Evolutionary conservation across 2,797 vertebrate genomes (phyloP).

Genomic region (Hyperoplus lanceolatus): DNA sequence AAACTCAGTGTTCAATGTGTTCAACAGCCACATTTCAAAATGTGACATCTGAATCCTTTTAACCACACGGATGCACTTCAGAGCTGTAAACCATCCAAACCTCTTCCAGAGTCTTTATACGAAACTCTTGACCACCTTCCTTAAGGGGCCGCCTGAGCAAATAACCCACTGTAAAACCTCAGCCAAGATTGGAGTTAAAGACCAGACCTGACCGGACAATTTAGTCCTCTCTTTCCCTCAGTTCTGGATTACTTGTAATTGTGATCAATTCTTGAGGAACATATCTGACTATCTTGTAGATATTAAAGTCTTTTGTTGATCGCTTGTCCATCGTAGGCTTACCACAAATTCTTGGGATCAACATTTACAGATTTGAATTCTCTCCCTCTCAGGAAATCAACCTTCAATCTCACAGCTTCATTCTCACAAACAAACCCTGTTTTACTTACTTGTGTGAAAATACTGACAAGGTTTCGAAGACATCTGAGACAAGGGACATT

Average conservation of each 20-base stretch:
- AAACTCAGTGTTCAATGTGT: background rate
- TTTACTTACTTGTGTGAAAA: background rate
- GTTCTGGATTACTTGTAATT: conserved; percentile 13
- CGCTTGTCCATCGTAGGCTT: background rate
- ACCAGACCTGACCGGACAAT: background rate
- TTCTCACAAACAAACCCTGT: background rate
- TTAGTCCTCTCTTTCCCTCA: background rate
- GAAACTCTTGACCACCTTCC: conserved; percentile 35
- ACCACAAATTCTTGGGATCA: background rate
- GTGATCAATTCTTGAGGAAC: background rate
- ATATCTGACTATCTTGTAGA: background rate
- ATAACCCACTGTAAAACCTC: conserved; percentile 38
- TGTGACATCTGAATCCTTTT: conserved; percentile 15
- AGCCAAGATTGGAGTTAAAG: conserved; percentile 3
- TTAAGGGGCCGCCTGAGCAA: conserved; percentile 32
- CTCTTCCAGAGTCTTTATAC: conserved; percentile 37
- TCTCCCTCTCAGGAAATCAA: background rate
- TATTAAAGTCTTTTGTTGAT: conserved; percentile 8
- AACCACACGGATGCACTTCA: conserved; percentile 26
- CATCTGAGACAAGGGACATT: background rate
- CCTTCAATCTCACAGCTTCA: background rate
- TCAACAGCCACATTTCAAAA: background rate
- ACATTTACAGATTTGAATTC: background rate
- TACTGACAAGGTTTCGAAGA: background rate
- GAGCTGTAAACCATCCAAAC: conserved; percentile 41